phyloP scores from a whole-genome alignment of 2,113 vertebrate genomes.

The Xiphophorus couchianus region DNA sequence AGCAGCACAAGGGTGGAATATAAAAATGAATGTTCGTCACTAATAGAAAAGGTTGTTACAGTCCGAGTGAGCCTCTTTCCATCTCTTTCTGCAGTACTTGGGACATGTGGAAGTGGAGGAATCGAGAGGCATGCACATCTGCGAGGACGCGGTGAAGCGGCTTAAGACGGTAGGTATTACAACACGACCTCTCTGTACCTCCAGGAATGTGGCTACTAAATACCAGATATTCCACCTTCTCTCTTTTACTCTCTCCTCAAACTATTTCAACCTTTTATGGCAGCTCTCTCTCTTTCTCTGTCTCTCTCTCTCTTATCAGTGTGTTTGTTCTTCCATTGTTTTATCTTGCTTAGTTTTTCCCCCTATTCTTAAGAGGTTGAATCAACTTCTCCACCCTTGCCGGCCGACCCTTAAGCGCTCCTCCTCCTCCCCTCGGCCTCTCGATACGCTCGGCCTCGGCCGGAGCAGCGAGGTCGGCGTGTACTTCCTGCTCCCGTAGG shows the following conservation, averaged over 20 bases:
- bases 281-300: background rate
- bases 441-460: background rate
- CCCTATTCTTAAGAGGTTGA: background rate
- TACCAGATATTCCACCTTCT: conserved; percentile 1
- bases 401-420: conserved; percentile 8
- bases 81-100: conserved; percentile 84
- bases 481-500: conserved; percentile 53
- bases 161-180: conserved; percentile 93
- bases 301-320: background rate
- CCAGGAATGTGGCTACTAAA: conserved; percentile 23
- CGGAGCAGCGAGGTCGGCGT: conserved; percentile 25
- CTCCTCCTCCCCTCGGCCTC: background rate
- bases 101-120: conserved; percentile 98
- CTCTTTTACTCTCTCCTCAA: background rate
- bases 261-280: conserved; percentile 1
- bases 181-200: conserved; percentile 11
- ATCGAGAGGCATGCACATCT: conserved; percentile 99
- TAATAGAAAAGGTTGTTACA: conserved; percentile 11
- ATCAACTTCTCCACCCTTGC: conserved; percentile 29
- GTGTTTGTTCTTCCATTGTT: conserved; percentile 17
- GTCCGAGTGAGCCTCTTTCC: conserved; percentile 17
- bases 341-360: conserved; percentile 15
- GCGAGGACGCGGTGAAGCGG: conserved; percentile 98
- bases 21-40: background rate
- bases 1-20: too few relatives aligned